Evolutionary conservation across 2,888 invertebrate species (phyloP), one percentile per base, ranked within the genome.

Genomic region (Mesorhabditis spiculigera): DNA sequence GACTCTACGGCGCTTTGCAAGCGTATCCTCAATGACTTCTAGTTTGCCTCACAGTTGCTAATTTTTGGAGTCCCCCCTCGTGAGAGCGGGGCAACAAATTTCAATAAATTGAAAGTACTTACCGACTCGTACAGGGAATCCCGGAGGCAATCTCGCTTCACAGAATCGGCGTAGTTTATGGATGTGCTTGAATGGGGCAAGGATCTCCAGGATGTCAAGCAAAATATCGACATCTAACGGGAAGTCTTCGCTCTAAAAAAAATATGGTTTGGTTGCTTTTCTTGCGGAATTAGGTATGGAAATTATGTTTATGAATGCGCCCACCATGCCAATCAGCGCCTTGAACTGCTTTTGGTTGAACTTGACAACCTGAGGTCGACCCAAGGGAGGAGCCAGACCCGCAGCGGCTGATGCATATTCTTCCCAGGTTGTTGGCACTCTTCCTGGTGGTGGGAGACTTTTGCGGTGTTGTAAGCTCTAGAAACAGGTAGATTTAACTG

Each of bases 151-250:
- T 87, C 95, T 94, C 88, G 94, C 91, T 72, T 93, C 91, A 75
- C 97, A 93, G 88, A 98, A 97, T 86, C 96, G 93, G 69, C 96
- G 90, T 75, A 98, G 89, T 88, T 97, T 98, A 75, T 92, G 92
- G 88, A 97, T 93, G 88, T 97, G 97, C 87, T 97, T 97, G 86
- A 98, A 94, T 0, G 98, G 96, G 6, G 96, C 95, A 81, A 97
- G 93, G n/a, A 97, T 93, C 89, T 98, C 97, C 69, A 98, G 88
- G 4, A 98, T 94, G 89, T 96, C 95, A 43, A 98, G 88, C 69
- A 98, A 88, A 92, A 85, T 82, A 74, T 94, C 93, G 43, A 96
- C 93, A 73, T 93, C 93, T 73, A 98, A 89, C 4, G 97, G 97
- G 87, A 98, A 98, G 81, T 95, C 94, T 86, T 93, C 91, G 87